phyloP scores from a whole-genome alignment of 2,113 vertebrate species.

The Erpornis zantholeuca region DNA sequence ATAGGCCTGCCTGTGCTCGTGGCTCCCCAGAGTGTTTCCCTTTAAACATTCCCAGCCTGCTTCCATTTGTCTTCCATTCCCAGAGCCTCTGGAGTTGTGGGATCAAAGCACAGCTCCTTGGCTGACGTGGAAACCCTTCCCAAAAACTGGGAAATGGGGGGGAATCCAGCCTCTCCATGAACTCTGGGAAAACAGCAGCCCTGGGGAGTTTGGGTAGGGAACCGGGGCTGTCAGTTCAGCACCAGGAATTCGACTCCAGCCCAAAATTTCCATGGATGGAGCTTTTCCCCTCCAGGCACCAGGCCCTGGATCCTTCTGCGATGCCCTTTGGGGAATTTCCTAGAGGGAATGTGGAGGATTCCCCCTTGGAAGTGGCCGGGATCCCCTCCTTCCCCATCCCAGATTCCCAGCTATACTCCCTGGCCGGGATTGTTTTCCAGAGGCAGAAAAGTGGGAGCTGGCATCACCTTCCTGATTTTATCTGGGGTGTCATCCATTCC shows the following conservation, averaged over 20 bases:
- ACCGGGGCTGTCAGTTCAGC: neutral
- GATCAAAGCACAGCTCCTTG: conserved; percentile 25
- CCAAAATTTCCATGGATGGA: neutral
- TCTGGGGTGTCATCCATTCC: neutral
- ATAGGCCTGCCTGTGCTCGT: neutral
- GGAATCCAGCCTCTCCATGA: neutral
- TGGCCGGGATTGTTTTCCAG: neutral
- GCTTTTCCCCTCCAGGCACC: rapidly evolving
- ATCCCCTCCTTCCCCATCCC: neutral
- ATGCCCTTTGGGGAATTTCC: neutral
- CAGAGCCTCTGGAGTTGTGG: neutral
- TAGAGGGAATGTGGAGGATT: no score
- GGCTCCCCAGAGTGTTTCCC: neutral
- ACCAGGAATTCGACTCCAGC: neutral
- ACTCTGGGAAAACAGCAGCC: neutral
- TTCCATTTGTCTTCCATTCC: conserved; percentile 26
- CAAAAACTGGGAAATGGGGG: neutral
- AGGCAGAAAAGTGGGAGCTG: conserved; percentile 33
- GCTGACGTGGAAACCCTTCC: neutral
- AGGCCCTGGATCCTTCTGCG: rapidly evolving
- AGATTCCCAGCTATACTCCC: neutral
- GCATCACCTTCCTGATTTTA: neutral
- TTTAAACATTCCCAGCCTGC: neutral
- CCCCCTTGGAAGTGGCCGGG: neutral
- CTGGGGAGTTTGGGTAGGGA: neutral